These are phyloP conservation scores for Clusia tigrina DNA, from an alignment of 2,888 invertebrate species.

Conservation along the genomic window DNA sequence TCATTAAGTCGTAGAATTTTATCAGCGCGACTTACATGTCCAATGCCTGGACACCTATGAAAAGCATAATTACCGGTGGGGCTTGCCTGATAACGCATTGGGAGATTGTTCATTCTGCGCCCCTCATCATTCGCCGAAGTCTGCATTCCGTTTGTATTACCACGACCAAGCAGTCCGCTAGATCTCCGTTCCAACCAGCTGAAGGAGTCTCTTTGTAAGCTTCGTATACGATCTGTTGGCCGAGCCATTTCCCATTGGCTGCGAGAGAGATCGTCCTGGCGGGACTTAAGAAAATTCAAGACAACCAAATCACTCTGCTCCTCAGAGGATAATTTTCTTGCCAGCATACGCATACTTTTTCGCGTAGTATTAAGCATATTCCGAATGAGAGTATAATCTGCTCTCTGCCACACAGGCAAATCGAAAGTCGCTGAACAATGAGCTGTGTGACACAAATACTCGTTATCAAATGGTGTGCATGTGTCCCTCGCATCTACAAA, in stretches of 20 bases:
- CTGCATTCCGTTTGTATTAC: neutral
- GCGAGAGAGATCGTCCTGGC: conserved; percentile 14
- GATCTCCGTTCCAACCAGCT: conserved; percentile 14
- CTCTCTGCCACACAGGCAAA: conserved; percentile 19
- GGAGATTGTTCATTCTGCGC: neutral
- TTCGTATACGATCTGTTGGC: conserved; percentile 17
- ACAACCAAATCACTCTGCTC: conserved; percentile 15
- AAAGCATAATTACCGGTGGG: no score
- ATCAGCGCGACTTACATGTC: no score
- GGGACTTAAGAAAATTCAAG: conserved; percentile 20
- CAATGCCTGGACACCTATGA: no score
- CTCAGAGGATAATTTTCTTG: neutral
- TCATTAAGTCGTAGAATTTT: no score
- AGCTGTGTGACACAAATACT: neutral
- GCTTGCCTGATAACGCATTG: neutral
- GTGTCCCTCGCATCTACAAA: neutral
- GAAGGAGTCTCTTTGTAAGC: conserved; percentile 13
- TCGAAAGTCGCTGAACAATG: conserved; percentile 18
- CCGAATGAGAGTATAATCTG: conserved; percentile 10
- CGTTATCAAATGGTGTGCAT: neutral
- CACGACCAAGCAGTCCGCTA: conserved; percentile 11
- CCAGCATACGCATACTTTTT: conserved; percentile 19
- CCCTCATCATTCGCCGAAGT: neutral
- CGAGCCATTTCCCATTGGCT: conserved; percentile 22
- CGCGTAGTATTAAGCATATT: conserved; percentile 16